A percentile compares a stretch with the other conserved stretches of the same genome.
Conservation (phyloP, 2,888 invertebrate species). For the Coenonympha glycerion region DNA sequence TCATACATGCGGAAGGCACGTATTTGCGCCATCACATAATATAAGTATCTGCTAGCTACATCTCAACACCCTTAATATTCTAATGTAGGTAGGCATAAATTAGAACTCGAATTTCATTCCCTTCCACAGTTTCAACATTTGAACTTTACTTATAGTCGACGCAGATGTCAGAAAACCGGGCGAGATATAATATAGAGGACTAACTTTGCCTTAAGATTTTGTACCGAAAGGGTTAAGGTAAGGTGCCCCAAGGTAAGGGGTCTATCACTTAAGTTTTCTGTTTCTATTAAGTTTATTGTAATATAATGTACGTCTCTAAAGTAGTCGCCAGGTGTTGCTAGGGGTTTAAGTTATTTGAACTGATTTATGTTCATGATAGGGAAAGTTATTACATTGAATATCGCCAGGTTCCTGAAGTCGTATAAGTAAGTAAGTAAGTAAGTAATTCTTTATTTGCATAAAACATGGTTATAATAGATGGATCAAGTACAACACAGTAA, state of each 20-base stretch:
- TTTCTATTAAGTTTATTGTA: slow-evolving; percentile 26
- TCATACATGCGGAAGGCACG: slow-evolving; percentile 47
- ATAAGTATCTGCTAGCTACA: slow-evolving; percentile 34
- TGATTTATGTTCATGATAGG: slow-evolving; percentile 11
- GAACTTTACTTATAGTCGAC: slow-evolving; percentile 47
- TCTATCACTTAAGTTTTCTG: slow-evolving; percentile 30
- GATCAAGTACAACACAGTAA: no score
- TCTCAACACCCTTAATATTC: slow-evolving; percentile 44
- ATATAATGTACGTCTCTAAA: slow-evolving; percentile 23
- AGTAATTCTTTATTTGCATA: no score
- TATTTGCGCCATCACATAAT: slow-evolving; percentile 35
- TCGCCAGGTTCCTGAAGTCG: background rate
- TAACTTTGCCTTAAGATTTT: slow-evolving; percentile 31
- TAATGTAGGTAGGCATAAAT: slow-evolving; percentile 53
- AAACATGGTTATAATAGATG: no score
- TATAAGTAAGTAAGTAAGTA: no score
- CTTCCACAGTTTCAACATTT: slow-evolving; percentile 47
- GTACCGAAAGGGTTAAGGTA: slow-evolving; percentile 27
- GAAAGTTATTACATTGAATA: background rate
- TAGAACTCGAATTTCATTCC: slow-evolving; percentile 55
- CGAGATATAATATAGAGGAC: slow-evolving; percentile 32
- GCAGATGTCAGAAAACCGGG: slow-evolving; percentile 36
- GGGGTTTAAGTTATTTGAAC: slow-evolving; percentile 16
- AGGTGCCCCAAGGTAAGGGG: slow-evolving; percentile 23
- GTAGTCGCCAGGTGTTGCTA: slow-evolving; percentile 21